Evolutionary conservation across 2,888 invertebrate genomes (phyloP).

Genomic region (Lymantria dispar): DNA sequence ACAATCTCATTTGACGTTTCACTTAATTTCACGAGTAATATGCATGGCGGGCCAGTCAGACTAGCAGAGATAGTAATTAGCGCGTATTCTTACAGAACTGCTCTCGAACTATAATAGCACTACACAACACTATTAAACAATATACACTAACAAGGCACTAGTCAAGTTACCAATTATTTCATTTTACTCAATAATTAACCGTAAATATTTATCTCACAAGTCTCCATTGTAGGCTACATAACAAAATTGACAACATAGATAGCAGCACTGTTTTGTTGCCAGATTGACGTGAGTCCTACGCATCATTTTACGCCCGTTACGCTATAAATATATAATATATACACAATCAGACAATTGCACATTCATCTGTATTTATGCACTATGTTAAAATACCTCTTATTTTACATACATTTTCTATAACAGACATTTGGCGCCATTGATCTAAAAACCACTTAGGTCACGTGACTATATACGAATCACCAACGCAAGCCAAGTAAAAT

Average conservation of each 20-base stretch:
- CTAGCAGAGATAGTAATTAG: constrained; percentile 43
- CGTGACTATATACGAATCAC: constrained; percentile 82
- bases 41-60: constrained; percentile 75
- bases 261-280: constrained; percentile 86
- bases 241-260: constrained; percentile 91
- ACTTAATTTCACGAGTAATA: constrained; percentile 69
- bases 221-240: constrained; percentile 83
- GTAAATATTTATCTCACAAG: constrained; percentile 85
- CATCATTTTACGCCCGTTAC: constrained; percentile 57
- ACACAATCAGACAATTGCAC: constrained; percentile 36
- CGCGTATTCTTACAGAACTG: constrained; percentile 21
- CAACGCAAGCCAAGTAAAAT: constrained; percentile 82
- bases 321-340: constrained; percentile 39
- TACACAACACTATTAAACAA: constrained; percentile 20
- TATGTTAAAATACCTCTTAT: constrained; percentile 42
- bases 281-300: constrained; percentile 80
- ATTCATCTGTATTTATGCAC: constrained; percentile 38
- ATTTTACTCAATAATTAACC: constrained; percentile 64
- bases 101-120: constrained; percentile 5
- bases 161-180: constrained; percentile 42
- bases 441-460: constrained; percentile 78
- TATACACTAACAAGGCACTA: constrained; percentile 49
- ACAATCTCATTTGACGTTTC: constrained; percentile 76
- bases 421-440: constrained; percentile 82
- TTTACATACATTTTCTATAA: constrained; percentile 78